Percentiles rank a stretch among this genome's conserved stretches.
Evolutionary conservation across 2,797 vertebrate genomes (phyloP).

Genomic region (Macroramphosus scolopax): DNA sequence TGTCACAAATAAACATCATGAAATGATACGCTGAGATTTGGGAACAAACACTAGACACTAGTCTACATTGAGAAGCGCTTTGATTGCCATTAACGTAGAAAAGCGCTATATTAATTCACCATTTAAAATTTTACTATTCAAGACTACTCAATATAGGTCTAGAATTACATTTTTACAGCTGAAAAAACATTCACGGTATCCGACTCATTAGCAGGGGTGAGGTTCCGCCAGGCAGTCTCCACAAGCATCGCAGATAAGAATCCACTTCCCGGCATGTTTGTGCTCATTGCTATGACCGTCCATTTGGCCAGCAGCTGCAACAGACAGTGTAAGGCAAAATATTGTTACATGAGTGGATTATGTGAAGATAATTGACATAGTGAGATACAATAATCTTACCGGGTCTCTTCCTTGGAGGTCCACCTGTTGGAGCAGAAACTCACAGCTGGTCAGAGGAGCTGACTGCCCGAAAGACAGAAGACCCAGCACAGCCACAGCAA

Average conservation of each 20-base stretch:
- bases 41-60: background rate
- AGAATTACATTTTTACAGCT: slow-evolving; percentile 33
- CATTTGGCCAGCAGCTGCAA: slow-evolving; percentile 57
- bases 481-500: slow-evolving; percentile 24
- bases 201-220: slow-evolving; percentile 1
- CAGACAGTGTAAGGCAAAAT: background rate
- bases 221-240: background rate
- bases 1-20: slow-evolving; percentile 6
- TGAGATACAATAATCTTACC: slow-evolving; percentile 34
- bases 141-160: no score
- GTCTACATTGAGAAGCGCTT: no score
- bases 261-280: background rate
- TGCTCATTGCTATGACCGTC: slow-evolving; percentile 23
- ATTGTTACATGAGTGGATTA: background rate
- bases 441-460: slow-evolving; percentile 46
- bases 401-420: slow-evolving; percentile 27
- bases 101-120: no score
- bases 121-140: no score
- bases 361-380: background rate
- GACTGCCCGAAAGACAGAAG: slow-evolving; percentile 42
- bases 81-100: no score
- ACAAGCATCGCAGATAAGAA: background rate
- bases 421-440: slow-evolving; percentile 11
- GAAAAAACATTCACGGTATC: background rate
- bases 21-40: background rate